Conservation (phyloP, 2,113 vertebrate genomes). For the Bambusicola thoracicus region DNA sequence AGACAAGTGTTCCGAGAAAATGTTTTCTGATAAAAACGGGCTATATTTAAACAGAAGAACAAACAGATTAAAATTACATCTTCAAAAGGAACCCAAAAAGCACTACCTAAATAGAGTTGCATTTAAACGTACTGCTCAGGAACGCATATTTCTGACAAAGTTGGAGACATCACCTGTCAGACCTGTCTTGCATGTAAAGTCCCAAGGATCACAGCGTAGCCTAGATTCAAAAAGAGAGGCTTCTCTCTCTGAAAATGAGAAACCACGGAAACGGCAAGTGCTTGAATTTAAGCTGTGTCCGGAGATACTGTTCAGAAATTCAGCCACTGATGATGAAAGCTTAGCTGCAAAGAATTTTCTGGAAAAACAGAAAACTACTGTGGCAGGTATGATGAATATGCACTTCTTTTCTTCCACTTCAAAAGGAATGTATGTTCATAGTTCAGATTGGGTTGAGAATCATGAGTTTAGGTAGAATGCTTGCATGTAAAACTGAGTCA, state of each 20-base stretch:
- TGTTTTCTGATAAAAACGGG: slow-evolving; percentile 53
- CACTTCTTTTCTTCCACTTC: neutral
- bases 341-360: neutral
- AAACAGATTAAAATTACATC: slow-evolving; percentile 11
- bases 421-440: neutral
- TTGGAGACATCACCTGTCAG: slow-evolving; percentile 68
- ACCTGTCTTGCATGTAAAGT: neutral
- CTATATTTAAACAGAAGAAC: slow-evolving; percentile 34
- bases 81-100: slow-evolving; percentile 74
- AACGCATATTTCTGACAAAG: slow-evolving; percentile 76
- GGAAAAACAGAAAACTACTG: slow-evolving; percentile 13
- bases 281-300: slow-evolving; percentile 82
- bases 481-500: neutral
- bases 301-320: slow-evolving; percentile 70
- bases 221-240: neutral
- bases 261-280: neutral
- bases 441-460: neutral
- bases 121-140: slow-evolving; percentile 65
- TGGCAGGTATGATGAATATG: slow-evolving; percentile 73
- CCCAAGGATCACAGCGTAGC: neutral
- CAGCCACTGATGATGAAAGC: neutral
- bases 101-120: slow-evolving; percentile 77
- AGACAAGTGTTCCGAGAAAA: slow-evolving; percentile 53
- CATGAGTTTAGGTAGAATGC: neutral
- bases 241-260: neutral